Conservation (phyloP, 2,113 vertebrate species). For the Phocoena phocoena region DNA sequence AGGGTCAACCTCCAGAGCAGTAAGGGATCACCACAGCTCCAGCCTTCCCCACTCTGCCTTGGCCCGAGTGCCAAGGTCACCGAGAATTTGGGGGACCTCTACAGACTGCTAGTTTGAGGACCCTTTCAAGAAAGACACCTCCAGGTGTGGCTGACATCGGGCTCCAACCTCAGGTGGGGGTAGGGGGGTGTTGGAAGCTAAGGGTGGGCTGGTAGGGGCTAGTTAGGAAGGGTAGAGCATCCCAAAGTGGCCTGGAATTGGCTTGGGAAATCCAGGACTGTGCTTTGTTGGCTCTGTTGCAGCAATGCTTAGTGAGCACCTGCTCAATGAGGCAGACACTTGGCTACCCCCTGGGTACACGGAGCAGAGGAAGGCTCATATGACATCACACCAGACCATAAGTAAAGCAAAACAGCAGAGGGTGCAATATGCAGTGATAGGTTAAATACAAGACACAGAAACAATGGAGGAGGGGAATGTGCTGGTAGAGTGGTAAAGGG, state of each 20-base stretch:
- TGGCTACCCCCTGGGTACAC: background rate
- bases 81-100: background rate
- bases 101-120: background rate
- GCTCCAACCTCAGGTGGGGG: background rate
- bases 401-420: conserved; percentile 5
- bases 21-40: background rate
- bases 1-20: background rate
- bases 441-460: background rate
- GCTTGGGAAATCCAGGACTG: background rate
- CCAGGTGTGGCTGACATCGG: background rate
- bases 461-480: background rate
- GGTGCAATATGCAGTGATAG: background rate
- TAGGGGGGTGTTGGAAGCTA: background rate
- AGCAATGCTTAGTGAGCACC: background rate
- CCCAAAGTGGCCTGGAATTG: background rate
- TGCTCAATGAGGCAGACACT: background rate
- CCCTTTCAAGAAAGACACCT: background rate
- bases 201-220: background rate
- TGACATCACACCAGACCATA: background rate
- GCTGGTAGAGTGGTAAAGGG: background rate
- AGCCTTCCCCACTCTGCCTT: background rate
- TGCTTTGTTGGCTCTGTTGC: background rate
- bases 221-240: background rate
- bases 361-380: background rate
- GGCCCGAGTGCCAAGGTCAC: background rate